A percentile compares a stretch with the other conserved stretches of the same genome.
phyloP scores from a whole-genome alignment of 2,113 vertebrate genomes.

The Eulemur macaco region DNA sequence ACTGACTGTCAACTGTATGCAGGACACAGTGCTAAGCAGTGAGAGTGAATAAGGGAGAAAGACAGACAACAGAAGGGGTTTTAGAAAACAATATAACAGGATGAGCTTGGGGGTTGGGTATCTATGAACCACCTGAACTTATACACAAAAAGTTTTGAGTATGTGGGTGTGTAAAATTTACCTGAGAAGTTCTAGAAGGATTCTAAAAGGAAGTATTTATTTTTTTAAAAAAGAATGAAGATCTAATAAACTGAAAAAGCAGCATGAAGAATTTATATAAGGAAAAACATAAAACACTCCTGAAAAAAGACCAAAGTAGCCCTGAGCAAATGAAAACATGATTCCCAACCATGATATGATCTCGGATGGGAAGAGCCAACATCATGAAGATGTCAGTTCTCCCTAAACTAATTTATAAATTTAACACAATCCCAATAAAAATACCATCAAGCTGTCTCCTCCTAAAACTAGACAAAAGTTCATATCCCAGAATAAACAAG shows the following conservation, averaged over 20 bases:
- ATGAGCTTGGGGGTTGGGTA: not conserved
- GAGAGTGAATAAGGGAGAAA: not conserved
- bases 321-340: not conserved
- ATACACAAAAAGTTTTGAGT: not conserved
- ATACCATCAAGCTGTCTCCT: not conserved
- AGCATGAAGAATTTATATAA: constrained; percentile 14
- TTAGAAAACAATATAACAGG: not conserved
- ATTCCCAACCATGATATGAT: not conserved
- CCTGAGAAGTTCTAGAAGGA: not conserved
- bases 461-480: constrained; percentile 1
- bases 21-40: not conserved
- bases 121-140: not conserved
- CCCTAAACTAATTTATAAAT: not conserved
- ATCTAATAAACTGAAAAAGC: not conserved
- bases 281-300: constrained; percentile 17
- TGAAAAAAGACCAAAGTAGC: not conserved
- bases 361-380: not conserved
- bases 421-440: constrained; percentile 10
- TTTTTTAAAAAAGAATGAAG: not conserved
- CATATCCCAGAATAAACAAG: constrained; percentile 2
- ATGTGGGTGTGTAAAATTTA: not conserved
- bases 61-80: not conserved
- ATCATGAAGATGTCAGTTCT: not conserved
- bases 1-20: not conserved
- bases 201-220: not conserved